Conservation (phyloP, 2,113 vertebrate species). For the Paradisaea rubra region DNA sequence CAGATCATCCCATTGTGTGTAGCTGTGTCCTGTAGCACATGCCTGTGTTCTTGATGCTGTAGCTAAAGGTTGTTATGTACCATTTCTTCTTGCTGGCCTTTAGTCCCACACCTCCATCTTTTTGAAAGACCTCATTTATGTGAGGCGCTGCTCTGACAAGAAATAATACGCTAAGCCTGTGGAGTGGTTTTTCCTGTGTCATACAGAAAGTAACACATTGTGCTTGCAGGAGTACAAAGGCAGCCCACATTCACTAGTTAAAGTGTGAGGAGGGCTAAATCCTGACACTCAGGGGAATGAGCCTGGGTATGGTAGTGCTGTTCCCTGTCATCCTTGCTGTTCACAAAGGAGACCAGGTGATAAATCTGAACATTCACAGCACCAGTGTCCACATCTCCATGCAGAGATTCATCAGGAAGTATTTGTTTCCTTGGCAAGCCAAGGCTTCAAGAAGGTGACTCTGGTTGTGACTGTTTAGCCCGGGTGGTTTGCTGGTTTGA, state of each 20-base stretch:
- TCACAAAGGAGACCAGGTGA: neutral
- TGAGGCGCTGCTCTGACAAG: neutral
- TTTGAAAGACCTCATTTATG: neutral
- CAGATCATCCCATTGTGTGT: neutral
- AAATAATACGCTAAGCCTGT: neutral
- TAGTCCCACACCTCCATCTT: neutral
- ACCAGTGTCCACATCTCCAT: neutral
- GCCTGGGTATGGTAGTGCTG: neutral
- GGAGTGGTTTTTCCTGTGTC: neutral
- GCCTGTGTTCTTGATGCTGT: neutral
- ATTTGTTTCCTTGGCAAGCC: neutral
- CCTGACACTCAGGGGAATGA: neutral
- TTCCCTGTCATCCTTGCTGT: neutral
- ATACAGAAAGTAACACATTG: neutral
- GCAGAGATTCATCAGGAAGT: neutral
- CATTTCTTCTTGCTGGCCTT: neutral
- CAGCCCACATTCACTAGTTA: neutral
- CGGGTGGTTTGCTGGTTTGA: neutral
- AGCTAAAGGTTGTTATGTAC: neutral
- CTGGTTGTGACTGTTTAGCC: neutral
- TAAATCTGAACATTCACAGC: neutral
- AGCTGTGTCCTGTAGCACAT: neutral
- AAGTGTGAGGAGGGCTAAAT: neutral
- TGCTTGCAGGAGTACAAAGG: neutral
- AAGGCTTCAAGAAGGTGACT: neutral